Conservation (phyloP, 2,888 invertebrate genomes). For the Epistrophella euchroma region DNA sequence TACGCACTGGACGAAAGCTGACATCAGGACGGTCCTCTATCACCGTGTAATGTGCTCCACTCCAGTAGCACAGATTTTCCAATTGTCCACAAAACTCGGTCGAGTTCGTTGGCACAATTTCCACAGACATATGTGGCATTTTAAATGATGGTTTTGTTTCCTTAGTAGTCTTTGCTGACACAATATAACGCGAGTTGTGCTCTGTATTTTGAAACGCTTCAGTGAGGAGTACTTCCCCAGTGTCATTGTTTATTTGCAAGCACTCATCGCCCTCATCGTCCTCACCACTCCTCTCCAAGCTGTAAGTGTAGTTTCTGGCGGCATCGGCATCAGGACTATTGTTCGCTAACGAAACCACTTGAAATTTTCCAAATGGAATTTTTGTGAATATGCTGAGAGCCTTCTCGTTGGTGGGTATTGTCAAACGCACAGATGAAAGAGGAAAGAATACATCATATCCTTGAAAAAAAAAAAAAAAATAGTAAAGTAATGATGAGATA, state of each 20-base stretch:
- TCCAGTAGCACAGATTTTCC: conserved; percentile 82
- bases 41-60: conserved; percentile 80
- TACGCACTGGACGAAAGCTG: conserved; percentile 78
- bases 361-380: conserved; percentile 82
- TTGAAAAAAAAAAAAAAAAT: conserved; percentile 72
- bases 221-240: conserved; percentile 82
- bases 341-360: conserved; percentile 79
- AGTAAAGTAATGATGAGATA: conserved; percentile 25
- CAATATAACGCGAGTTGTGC: conserved; percentile 78
- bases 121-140: conserved; percentile 81
- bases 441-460: conserved; percentile 82
- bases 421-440: conserved; percentile 81
- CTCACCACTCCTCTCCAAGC: conserved; percentile 79
- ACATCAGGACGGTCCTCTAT: conserved; percentile 78
- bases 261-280: conserved; percentile 69
- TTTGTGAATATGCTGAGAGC: conserved; percentile 82
- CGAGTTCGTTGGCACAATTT: conserved; percentile 79
- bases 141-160: conserved; percentile 67
- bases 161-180: conserved; percentile 78
- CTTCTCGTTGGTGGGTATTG: conserved; percentile 82
- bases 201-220: conserved; percentile 79
- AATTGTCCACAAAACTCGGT: conserved; percentile 80
- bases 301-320: conserved; percentile 80
- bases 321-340: conserved; percentile 76
- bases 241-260: conserved; percentile 80